Evolutionary conservation across 2,888 invertebrate species (phyloP), one percentile per base, ranked within the genome.

Genomic region (Leptura quadrifasciata): DNA sequence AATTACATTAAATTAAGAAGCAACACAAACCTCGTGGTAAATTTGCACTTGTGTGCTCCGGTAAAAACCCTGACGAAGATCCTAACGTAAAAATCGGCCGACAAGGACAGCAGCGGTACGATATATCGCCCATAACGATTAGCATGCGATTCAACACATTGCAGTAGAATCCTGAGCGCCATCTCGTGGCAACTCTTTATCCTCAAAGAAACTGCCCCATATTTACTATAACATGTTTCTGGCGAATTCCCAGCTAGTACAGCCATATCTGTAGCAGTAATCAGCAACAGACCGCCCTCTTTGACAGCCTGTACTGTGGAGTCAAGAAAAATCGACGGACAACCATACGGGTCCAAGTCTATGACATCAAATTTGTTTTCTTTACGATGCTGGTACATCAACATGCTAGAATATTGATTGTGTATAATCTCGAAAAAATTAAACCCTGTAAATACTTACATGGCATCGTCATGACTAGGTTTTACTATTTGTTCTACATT

Each of bases 191-290:
- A 98, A 71, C 94, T 93, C 86, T 95, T 96, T 15, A 94, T 93
- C 85, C 94, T 94, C 60, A 98, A 88, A 0, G 98, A 95, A 74
- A 98, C 91, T 0, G 98, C 93, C 0, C 98, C 98, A 87, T 99
- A 99, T 90, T 98, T 98, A 58, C 83, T 84, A 94, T 94, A 93
- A 87, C 98, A 98, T 0, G 98, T 96, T 89, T 99, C 99, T 0
- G 97, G 96, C 0, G 95, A 93, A 90, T 98, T 98, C 0, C 99
- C 99, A 74, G 98, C 98, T 61, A 99, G 89, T 0, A 98, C 95
- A 0, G 95, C 97, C 96, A 98, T 97, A 88, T 99, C 99, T 0
- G 99, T 99, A 27, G 98, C 98, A 0, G 99, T 99, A 0, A 99
- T 94, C 82, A 98, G 92, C 35, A 99, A 89, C 27, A 99, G 87